Evolutionary conservation across 2,888 invertebrate species (phyloP), one percentile per base, ranked within the genome.

Genomic region (Nymphalis polychloros): DNA sequence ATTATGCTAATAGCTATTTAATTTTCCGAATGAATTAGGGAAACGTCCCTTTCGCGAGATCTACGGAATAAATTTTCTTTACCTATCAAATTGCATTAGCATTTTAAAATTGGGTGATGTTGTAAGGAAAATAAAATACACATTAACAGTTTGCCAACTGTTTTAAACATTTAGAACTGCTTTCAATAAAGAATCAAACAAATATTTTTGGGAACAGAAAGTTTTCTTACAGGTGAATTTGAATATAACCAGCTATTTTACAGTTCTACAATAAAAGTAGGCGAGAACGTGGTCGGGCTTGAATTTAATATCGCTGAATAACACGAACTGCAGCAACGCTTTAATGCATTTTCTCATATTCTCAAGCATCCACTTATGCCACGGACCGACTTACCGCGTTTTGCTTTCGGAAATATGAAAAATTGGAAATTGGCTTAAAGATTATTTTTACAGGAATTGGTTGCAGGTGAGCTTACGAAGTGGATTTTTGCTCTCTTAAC

Each of bases 241-340:
- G 8, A 52, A 59, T 48, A 60, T 61, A 61, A 61, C 31, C 47
- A 61, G 35, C 17, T 66, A 53, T 66, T 61, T 66, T 53, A 19
- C 66, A 61, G 60, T 48, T 57, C 35, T 57, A 53, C 61, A 61
- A 61, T 61, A 53, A 53, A 55, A 67, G 57, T 57, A 67, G 60
- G 47, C 50, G 27, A 64, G 66, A 67, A 67, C 59, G 60, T 60
- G 61, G 64, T 61, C 55, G 50, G 61, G 57, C 64, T 57, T 64
- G 67, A 66, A 66, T 70, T 70, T 67, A 67, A 70, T 70, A 70
- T 67, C 49, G 59, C 69, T 66, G 69, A 69, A 69, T 69, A 70
- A 64, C 60, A 69, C 64, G 57, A 64, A 63, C 60, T 66, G 63
- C 66, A 60, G 66, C 63, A 52, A 61, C 61, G 67, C 55, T 67